Evolutionary conservation across 2,113 vertebrate genomes (phyloP).

Genomic region (Callithrix jacchus): DNA sequence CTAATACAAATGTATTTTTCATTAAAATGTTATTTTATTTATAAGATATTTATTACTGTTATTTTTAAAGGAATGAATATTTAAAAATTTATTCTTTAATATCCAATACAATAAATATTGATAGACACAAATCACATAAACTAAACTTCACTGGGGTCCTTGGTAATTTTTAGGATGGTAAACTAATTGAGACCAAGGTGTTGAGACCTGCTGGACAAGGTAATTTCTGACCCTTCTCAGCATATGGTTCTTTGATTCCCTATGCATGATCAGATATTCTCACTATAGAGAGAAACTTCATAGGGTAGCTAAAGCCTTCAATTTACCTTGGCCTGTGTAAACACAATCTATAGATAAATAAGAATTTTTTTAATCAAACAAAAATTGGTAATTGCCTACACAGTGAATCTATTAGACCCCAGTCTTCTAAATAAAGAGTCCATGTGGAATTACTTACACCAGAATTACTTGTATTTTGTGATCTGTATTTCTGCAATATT

Average conservation of each 20-base stretch:
- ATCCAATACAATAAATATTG: neutral
- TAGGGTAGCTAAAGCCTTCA: neutral
- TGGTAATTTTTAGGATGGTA: neutral
- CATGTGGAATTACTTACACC: neutral
- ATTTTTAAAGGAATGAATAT: constrained; percentile 5
- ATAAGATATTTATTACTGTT: neutral
- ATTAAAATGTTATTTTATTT: neutral
- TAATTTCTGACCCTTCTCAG: neutral
- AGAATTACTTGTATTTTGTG: neutral
- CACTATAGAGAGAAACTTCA: neutral
- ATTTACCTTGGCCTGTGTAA: neutral
- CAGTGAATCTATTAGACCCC: neutral
- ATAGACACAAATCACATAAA: neutral
- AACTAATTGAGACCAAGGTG: neutral
- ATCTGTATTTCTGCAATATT: neutral
- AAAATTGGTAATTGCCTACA: neutral
- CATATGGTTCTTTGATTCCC: neutral
- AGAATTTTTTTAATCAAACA: constrained; percentile 16
- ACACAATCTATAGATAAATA: neutral
- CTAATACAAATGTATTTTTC: constrained; percentile 3
- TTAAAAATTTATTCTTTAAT: neutral
- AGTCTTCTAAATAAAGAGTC: constrained; percentile 17
- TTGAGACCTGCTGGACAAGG: neutral
- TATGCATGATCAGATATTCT: neutral
- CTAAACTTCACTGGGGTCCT: neutral